These are phyloP conservation scores for Zonotrichia leucophrys DNA, from an alignment of 2,113 vertebrate species.

Conservation along the genomic window DNA sequence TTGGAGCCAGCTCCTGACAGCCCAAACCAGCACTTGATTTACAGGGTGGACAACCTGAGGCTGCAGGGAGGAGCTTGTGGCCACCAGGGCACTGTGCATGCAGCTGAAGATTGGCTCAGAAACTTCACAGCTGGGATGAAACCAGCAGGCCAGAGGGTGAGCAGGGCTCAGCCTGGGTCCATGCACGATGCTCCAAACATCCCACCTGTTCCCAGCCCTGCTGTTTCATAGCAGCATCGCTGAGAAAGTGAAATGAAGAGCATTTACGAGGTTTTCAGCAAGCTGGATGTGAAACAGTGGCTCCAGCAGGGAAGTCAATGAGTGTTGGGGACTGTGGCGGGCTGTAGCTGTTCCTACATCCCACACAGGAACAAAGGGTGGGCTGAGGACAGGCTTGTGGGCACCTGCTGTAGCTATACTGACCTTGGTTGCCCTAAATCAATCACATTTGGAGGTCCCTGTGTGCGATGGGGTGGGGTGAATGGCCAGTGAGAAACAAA, in stretches of 20 bases:
- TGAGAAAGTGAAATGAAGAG: background rate
- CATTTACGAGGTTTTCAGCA: background rate
- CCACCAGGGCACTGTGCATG: conserved; percentile 52
- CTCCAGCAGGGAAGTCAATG: background rate
- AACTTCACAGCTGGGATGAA: conserved; percentile 72
- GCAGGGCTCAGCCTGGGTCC: background rate
- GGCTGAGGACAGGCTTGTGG: background rate
- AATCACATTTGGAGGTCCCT: background rate
- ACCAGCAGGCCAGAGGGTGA: conserved; percentile 75
- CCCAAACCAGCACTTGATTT: conserved; percentile 79
- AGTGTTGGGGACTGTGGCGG: background rate
- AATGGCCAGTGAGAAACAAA: background rate
- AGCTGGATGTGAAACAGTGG: background rate
- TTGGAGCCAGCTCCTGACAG: conserved; percentile 82
- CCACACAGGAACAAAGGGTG: rapidly evolving
- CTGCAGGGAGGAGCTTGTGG: conserved; percentile 78
- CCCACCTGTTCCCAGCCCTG: background rate
- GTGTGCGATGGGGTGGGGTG: background rate
- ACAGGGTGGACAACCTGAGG: conserved; percentile 81
- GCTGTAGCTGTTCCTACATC: background rate
- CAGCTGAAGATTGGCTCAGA: conserved; percentile 63
- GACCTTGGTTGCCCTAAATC: background rate
- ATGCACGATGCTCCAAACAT: background rate
- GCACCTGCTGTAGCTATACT: background rate
- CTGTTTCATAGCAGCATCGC: background rate